These are phyloP conservation scores for Petrophora chlorosata DNA, from an alignment of 2,888 invertebrate species.

Conservation along the genomic window DNA sequence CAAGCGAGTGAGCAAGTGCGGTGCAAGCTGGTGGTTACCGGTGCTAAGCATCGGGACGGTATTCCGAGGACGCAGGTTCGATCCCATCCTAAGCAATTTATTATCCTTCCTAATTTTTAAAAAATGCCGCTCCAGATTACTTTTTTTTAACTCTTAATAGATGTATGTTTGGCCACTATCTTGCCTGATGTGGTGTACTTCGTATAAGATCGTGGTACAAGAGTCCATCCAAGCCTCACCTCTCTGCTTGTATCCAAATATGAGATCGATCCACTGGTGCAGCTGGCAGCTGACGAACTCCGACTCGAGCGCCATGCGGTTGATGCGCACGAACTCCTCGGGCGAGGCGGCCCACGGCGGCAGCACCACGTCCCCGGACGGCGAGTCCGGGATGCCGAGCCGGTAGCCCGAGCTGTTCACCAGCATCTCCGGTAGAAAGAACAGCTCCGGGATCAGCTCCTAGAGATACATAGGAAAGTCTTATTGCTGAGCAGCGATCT, in stretches of 20 bases:
- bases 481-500: too few species aligned
- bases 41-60: too few species aligned
- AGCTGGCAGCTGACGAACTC: slow-evolving; percentile 99
- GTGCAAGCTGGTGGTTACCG: too few species aligned
- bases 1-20: too few species aligned
- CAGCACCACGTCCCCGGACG: slow-evolving; percentile 92
- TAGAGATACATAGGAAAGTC: slow-evolving; percentile 53
- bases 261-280: slow-evolving; percentile 99
- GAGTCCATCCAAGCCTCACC: slow-evolving; percentile 76
- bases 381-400: slow-evolving; percentile 95
- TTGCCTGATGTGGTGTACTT: too few species aligned
- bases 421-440: slow-evolving; percentile 99
- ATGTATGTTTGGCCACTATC: too few species aligned
- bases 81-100: too few species aligned
- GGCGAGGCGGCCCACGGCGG: slow-evolving; percentile 99
- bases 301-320: slow-evolving; percentile 99
- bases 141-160: too few species aligned
- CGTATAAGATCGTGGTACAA: too few species aligned
- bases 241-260: slow-evolving; percentile 99
- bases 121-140: too few species aligned
- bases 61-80: too few species aligned
- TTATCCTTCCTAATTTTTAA: too few species aligned
- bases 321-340: slow-evolving; percentile 98
- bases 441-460: slow-evolving; percentile 99
- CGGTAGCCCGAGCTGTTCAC: slow-evolving; percentile 92